Conservation (phyloP, 2,888 invertebrate species). For the Nematopogon swammerdamellus region DNA sequence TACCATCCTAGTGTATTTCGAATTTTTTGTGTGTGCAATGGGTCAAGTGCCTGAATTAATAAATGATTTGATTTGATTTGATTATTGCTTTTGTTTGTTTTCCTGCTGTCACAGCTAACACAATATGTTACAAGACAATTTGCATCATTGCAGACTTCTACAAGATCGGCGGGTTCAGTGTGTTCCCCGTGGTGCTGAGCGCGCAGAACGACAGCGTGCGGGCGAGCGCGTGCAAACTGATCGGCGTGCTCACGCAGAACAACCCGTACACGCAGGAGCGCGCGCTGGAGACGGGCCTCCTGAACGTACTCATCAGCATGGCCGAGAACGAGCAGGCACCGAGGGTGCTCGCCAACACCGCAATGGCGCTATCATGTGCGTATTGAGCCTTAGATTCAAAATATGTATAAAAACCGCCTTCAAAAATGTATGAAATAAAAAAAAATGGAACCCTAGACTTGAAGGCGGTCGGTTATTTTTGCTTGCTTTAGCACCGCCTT, state of each 20-base stretch:
- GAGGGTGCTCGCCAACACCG: slow-evolving; percentile 61
- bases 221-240: slow-evolving; percentile 61
- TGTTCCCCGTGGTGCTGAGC: slow-evolving; percentile 66
- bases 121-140: background rate
- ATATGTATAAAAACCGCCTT: too few species aligned
- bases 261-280: slow-evolving; percentile 77
- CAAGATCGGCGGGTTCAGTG: slow-evolving; percentile 76
- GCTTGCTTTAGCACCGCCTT: too few species aligned
- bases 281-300: slow-evolving; percentile 62
- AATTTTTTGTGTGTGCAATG: too few species aligned
- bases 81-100: too few species aligned
- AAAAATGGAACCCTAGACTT: too few species aligned
- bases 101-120: background rate
- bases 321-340: slow-evolving; percentile 55
- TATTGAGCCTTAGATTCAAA: too few species aligned
- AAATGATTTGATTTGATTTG: too few species aligned
- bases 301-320: slow-evolving; percentile 61
- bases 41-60: too few species aligned
- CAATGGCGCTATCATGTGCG: slow-evolving; percentile 81
- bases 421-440: too few species aligned
- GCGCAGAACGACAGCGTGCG: slow-evolving; percentile 61
- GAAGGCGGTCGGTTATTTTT: too few species aligned
- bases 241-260: slow-evolving; percentile 82
- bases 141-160: slow-evolving; percentile 62
- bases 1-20: too few species aligned